phyloP scores from a whole-genome alignment of 2,888 invertebrate genomes.

The Cataglyphis altisquamis region DNA sequence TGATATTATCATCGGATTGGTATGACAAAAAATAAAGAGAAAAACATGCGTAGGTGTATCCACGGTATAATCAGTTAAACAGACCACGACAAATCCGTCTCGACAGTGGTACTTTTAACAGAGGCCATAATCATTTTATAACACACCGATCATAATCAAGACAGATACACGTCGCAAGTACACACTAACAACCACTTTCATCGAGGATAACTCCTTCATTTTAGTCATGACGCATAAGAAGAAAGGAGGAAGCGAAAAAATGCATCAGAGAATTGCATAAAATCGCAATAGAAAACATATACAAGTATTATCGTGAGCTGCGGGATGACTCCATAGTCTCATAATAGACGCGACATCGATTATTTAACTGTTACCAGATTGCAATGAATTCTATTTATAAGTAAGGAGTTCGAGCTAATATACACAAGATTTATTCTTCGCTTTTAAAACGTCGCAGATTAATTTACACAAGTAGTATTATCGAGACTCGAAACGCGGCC shows the following conservation, averaged over 20 bases:
- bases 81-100: slow-evolving; percentile 63
- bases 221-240: not conserved
- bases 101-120: slow-evolving; percentile 6
- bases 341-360: slow-evolving; percentile 33
- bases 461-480: not conserved
- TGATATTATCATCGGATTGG: not conserved
- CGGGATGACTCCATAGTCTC: slow-evolving; percentile 23
- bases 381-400: slow-evolving; percentile 22
- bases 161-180: slow-evolving; percentile 16
- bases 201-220: not conserved
- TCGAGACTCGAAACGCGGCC: not conserved
- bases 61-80: slow-evolving; percentile 62
- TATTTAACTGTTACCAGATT: slow-evolving; percentile 31
- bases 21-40: not conserved
- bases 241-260: slow-evolving; percentile 11
- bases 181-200: slow-evolving; percentile 25
- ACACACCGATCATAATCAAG: slow-evolving; percentile 29
- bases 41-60: slow-evolving; percentile 41
- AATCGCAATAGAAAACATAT: not conserved
- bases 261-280: not conserved
- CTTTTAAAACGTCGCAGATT: slow-evolving; percentile 15
- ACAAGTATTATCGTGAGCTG: not conserved
- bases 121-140: slow-evolving; percentile 29
- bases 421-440: not conserved
- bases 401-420: not conserved